These are phyloP conservation scores for Halictus ligatus DNA, from an alignment of 2,888 invertebrate species.

Conservation along the genomic window DNA sequence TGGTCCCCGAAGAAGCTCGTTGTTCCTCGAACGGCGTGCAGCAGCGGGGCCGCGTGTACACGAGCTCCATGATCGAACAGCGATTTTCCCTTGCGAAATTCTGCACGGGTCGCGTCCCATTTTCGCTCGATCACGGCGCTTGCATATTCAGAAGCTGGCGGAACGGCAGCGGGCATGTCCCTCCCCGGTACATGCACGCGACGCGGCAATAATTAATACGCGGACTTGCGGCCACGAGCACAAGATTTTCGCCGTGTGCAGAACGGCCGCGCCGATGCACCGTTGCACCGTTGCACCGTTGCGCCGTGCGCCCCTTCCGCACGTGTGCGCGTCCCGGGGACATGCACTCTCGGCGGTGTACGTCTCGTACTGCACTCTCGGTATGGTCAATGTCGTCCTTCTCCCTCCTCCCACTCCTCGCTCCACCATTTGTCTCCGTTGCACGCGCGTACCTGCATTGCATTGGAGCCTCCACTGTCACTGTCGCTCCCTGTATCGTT, in stretches of 20 bases:
- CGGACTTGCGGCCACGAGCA: slow-evolving; percentile 28
- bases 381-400: slow-evolving; percentile 56
- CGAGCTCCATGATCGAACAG: neutral
- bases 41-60: neutral
- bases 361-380: slow-evolving; percentile 53
- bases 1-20: slow-evolving; percentile 10
- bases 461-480: neutral
- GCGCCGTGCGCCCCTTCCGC: slow-evolving; percentile 40
- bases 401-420: slow-evolving; percentile 19
- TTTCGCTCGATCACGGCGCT: slow-evolving; percentile 5
- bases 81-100: neutral
- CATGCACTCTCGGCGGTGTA: slow-evolving; percentile 46
- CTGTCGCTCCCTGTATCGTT: neutral
- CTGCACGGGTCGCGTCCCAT: neutral
- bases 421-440: slow-evolving; percentile 37
- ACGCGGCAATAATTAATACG: slow-evolving; percentile 60
- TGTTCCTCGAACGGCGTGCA: neutral
- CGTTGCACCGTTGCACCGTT: slow-evolving; percentile 53
- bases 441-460: slow-evolving; percentile 23
- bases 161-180: slow-evolving; percentile 19
- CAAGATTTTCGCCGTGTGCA: slow-evolving; percentile 49
- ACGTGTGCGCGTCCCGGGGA: slow-evolving; percentile 48
- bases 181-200: slow-evolving; percentile 24
- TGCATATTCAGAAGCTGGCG: slow-evolving; percentile 37
- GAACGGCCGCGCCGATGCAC: slow-evolving; percentile 45